A percentile compares a stretch with the other conserved stretches of the same genome.
phyloP scores from a whole-genome alignment of 2,113 vertebrate genomes.

The Hepsetus odoe region DNA sequence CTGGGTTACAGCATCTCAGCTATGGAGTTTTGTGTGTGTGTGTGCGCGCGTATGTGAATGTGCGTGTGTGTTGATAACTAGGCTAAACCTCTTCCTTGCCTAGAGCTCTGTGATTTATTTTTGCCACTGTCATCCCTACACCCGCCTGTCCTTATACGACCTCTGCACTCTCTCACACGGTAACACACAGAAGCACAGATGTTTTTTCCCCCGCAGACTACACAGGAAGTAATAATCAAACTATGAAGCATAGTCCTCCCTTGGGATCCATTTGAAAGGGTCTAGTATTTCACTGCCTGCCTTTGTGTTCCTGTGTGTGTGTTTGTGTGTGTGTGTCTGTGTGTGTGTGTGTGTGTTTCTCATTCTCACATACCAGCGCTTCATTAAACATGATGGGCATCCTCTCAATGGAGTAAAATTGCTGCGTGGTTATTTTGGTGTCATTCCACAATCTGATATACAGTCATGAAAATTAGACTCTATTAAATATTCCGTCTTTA shows the following conservation, averaged over 20 bases:
- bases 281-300: constrained; percentile 23
- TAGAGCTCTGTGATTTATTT: constrained; percentile 31
- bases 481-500: too few relatives aligned
- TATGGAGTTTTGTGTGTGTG: neutral
- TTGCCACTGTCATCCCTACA: constrained; percentile 24
- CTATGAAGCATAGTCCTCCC: constrained; percentile 9
- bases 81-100: constrained; percentile 9
- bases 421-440: neutral
- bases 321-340: constrained; percentile 1
- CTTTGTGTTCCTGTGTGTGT: constrained; percentile 15
- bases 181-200: constrained; percentile 1
- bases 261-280: constrained; percentile 31
- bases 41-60: constrained; percentile 26
- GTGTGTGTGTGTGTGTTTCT: neutral
- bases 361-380: neutral
- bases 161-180: constrained; percentile 11
- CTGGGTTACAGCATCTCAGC: constrained; percentile 13
- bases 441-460: too few relatives aligned
- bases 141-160: constrained; percentile 39
- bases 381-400: constrained; percentile 10
- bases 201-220: neutral
- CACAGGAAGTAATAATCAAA: constrained; percentile 43
- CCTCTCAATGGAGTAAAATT: neutral
- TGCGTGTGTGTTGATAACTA: constrained; percentile 30
- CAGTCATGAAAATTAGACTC: too few relatives aligned